phyloP scores from a whole-genome alignment of 2,888 invertebrate species.

The Caenorhabditis sp. region DNA sequence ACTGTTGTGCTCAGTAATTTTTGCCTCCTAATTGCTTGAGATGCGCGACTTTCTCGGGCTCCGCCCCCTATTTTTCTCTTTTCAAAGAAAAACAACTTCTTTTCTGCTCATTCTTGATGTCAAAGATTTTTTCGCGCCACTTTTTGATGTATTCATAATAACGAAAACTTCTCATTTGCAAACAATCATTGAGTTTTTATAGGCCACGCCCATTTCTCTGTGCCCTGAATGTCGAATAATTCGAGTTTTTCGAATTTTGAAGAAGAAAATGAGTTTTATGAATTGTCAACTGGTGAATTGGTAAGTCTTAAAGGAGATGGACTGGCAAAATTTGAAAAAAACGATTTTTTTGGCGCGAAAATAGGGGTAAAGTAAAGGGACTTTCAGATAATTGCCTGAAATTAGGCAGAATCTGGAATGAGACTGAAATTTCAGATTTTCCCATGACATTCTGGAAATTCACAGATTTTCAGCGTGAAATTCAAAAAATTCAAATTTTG shows the following conservation, averaged over 20 bases:
- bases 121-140: background rate
- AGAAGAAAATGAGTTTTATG: constrained; percentile 32
- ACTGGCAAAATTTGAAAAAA: background rate
- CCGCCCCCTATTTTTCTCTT: constrained; percentile 23
- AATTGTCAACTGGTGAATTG: constrained; percentile 35
- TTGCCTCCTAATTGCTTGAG: constrained; percentile 33
- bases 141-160: background rate
- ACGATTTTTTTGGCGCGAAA: background rate
- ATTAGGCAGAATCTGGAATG: background rate
- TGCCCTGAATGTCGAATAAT: background rate
- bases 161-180: background rate
- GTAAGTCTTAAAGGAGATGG: constrained; percentile 10
- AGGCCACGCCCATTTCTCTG: too few species aligned
- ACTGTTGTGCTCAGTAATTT: constrained; percentile 19
- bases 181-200: background rate
- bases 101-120: background rate
- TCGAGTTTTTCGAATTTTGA: background rate
- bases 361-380: too few species aligned
- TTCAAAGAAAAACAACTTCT: background rate
- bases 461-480: too few species aligned
- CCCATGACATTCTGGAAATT: too few species aligned
- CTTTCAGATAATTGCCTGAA: too few species aligned
- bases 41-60: constrained; percentile 13
- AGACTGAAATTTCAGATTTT: too few species aligned
- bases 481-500: too few species aligned